Evolutionary conservation across 2,888 invertebrate genomes (phyloP).

Genomic region (Perithous albicinctus): DNA sequence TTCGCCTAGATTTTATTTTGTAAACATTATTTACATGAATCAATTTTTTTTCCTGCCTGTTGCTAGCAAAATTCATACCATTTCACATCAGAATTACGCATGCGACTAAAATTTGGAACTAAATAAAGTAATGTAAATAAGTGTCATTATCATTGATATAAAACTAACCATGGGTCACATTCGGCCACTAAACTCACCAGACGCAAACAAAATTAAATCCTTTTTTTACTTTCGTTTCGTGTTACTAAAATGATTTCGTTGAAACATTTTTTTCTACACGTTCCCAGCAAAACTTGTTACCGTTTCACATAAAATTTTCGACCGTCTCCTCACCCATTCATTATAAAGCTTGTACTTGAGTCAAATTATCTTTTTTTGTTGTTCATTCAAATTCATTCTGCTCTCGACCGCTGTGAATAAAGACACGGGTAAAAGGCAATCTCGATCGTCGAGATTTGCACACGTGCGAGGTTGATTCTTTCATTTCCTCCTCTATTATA

Average conservation of each 20-base stretch:
- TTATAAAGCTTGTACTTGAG: background rate
- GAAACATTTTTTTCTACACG: too few relatives aligned
- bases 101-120: background rate
- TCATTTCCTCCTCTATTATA: constrained; percentile 9
- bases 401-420: constrained; percentile 27
- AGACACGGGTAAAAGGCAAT: constrained; percentile 8
- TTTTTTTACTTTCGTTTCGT: too few relatives aligned
- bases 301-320: constrained; percentile 37
- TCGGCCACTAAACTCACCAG: background rate
- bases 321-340: background rate
- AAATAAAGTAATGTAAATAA: background rate
- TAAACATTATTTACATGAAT: background rate
- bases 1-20: background rate
- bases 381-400: constrained; percentile 10
- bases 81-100: too few relatives aligned
- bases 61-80: too few relatives aligned
- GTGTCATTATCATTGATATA: background rate
- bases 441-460: constrained; percentile 50
- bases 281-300: background rate
- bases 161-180: too few relatives aligned
- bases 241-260: too few relatives aligned
- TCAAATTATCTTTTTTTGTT: constrained; percentile 35
- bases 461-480: constrained; percentile 59
- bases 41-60: too few relatives aligned
- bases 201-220: too few relatives aligned